These are phyloP conservation scores for Cephus cinctus DNA, from an alignment of 1,140 invertebrate species.

Conservation along the genomic window DNA sequence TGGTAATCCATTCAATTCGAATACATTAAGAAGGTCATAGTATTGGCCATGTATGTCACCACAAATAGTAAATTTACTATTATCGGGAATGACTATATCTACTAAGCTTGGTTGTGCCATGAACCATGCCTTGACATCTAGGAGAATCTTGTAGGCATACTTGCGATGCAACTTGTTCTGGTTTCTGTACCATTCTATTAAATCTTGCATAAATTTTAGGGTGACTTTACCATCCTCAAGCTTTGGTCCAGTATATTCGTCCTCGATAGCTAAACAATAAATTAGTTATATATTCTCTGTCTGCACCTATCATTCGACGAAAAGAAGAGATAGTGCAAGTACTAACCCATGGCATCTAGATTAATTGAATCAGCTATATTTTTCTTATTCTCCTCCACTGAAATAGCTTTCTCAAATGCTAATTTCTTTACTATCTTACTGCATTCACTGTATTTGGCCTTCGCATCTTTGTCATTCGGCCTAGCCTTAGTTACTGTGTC, in stretches of 20 bases:
- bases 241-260: constrained; percentile 89
- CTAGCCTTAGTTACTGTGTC: constrained; percentile 89
- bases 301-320: background rate
- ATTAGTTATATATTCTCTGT: constrained; percentile 10
- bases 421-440: constrained; percentile 93
- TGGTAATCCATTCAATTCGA: constrained; percentile 93
- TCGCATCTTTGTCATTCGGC: constrained; percentile 93
- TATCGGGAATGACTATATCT: constrained; percentile 83
- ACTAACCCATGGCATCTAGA: constrained; percentile 87
- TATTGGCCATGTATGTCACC: constrained; percentile 99
- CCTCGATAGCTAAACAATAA: constrained; percentile 78
- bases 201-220: constrained; percentile 76
- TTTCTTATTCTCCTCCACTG: constrained; percentile 85
- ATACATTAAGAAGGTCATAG: constrained; percentile 98
- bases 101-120: constrained; percentile 84
- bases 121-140: constrained; percentile 87
- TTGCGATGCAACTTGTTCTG: constrained; percentile 94
- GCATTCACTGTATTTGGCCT: constrained; percentile 91
- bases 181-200: constrained; percentile 89
- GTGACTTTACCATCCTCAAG: constrained; percentile 90
- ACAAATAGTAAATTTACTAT: constrained; percentile 96
- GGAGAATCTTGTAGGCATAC: constrained; percentile 97
- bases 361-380: constrained; percentile 85
- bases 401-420: constrained; percentile 97
- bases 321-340: constrained; percentile 5